Evolutionary conservation across 2,113 vertebrate genomes (phyloP).

Genomic region (Heterotilapia buettikoferi): DNA sequence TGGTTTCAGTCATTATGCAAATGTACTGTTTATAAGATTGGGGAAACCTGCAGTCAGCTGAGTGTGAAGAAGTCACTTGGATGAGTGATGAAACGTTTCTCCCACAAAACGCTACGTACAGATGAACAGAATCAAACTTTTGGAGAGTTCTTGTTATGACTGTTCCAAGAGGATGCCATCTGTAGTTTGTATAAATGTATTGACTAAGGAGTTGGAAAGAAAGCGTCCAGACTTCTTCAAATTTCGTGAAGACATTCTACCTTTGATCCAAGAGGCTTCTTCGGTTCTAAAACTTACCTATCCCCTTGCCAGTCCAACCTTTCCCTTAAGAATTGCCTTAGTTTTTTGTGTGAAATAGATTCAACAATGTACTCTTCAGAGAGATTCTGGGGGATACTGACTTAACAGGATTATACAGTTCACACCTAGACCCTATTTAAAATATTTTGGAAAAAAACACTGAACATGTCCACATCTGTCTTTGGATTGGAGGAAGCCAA

Average conservation of each 20-base stretch:
- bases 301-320: not conserved
- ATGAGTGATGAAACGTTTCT: too few relatives aligned
- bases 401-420: not conserved
- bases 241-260: not conserved
- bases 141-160: too few relatives aligned
- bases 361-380: not conserved
- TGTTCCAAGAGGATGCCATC: not conserved
- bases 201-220: not conserved
- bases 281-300: not conserved
- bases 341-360: not conserved
- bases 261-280: not conserved
- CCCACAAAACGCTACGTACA: too few relatives aligned
- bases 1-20: not conserved
- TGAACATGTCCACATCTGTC: not conserved
- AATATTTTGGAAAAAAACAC: not conserved
- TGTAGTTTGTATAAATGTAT: not conserved
- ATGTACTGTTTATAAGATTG: too few relatives aligned
- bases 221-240: not conserved
- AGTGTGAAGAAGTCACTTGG: too few relatives aligned
- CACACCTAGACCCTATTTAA: not conserved
- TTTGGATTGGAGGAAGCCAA: not conserved
- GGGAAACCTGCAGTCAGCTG: too few relatives aligned
- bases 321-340: not conserved
- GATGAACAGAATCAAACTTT: too few relatives aligned
- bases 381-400: not conserved